phyloP scores from a whole-genome alignment of 2,113 vertebrate genomes.

The Corythornis madagascariensis region DNA sequence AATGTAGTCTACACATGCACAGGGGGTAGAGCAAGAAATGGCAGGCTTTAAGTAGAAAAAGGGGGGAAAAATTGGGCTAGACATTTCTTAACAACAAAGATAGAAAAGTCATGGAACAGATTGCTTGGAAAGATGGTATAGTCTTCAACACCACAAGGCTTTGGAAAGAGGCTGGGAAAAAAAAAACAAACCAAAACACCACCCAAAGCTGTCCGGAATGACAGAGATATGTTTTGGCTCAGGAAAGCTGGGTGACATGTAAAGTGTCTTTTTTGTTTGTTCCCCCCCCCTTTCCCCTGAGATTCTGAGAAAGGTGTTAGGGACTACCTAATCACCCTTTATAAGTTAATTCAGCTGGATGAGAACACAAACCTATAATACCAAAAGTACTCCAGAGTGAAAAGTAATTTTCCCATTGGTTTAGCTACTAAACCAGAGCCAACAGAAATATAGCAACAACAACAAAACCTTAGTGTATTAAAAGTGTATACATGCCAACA shows the following conservation, averaged over 20 bases:
- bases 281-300: neutral
- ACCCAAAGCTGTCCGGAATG: neutral
- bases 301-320: neutral
- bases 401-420: neutral
- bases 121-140: neutral
- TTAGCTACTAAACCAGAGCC: neutral
- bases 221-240: neutral
- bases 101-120: neutral
- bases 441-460: neutral
- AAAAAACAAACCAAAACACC: neutral
- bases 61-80: rapidly evolving
- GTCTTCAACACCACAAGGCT: neutral
- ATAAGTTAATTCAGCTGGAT: neutral
- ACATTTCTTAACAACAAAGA: neutral
- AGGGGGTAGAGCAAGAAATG: neutral
- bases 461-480: neutral
- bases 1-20: neutral
- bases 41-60: neutral
- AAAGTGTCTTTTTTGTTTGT: neutral
- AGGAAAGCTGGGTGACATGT: neutral
- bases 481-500: neutral
- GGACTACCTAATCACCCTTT: neutral
- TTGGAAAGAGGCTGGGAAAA: neutral
- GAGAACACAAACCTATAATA: neutral
- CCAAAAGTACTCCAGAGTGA: neutral